Conservation (phyloP, 2,888 invertebrate genomes). For the Tromatobia lineatoria region DNA sequence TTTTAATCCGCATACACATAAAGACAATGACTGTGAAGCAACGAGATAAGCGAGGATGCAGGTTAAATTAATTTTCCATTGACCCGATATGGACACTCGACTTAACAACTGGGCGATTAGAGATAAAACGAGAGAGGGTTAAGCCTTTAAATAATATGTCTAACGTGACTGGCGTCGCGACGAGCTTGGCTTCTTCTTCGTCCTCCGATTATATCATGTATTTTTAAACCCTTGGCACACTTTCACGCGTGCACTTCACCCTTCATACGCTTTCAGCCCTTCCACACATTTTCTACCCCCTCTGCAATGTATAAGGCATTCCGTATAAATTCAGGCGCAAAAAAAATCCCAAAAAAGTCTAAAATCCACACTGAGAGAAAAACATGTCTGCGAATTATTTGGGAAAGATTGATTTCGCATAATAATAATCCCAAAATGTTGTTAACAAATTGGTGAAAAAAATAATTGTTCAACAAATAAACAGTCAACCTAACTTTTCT, state of each 20-base stretch:
- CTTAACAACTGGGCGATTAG: constrained; percentile 80
- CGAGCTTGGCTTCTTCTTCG: constrained; percentile 31
- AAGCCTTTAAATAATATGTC: constrained; percentile 42
- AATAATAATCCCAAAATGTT: no score
- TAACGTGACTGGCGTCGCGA: constrained; percentile 33
- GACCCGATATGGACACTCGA: constrained; percentile 79
- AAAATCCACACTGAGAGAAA: no score
- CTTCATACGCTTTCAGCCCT: constrained; percentile 38
- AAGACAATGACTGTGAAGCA: constrained; percentile 28
- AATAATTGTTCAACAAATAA: no score
- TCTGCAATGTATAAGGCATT: not conserved
- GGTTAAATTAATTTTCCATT: constrained; percentile 78
- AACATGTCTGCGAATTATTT: no score
- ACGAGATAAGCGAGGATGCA: constrained; percentile 68
- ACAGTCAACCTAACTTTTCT: no score
- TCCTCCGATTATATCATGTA: constrained; percentile 34
- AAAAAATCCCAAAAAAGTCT: no score
- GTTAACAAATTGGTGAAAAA: no score
- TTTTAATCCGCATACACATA: not conserved
- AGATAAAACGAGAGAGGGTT: constrained; percentile 50
- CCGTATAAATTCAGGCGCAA: no score
- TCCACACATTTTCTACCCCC: not conserved
- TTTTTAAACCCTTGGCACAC: constrained; percentile 57
- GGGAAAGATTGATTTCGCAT: no score
- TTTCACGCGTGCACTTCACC: constrained; percentile 46